A percentile compares a stretch with the other conserved stretches of the same genome.
Conservation (phyloP, 1,140 invertebrate genomes). For the Lycorma delicatula region DNA sequence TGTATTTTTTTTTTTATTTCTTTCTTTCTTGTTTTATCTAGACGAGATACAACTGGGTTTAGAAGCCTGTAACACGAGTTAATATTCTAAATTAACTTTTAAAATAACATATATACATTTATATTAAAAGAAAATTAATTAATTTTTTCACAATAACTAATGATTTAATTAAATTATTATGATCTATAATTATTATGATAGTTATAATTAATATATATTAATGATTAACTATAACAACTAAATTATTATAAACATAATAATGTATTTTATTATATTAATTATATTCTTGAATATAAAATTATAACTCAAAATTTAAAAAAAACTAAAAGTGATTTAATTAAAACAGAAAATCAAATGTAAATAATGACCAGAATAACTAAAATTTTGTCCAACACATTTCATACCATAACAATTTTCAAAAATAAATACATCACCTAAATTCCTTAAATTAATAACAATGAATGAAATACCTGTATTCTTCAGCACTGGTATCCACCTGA, state of each 20-base stretch:
- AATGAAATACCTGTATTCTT: slow-evolving; percentile 56
- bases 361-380: neutral
- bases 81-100: too few relatives aligned
- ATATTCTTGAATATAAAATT: neutral
- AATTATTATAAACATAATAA: too few relatives aligned
- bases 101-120: too few relatives aligned
- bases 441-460: neutral
- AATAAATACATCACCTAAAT: neutral
- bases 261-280: too few relatives aligned
- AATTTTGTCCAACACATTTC: neutral
- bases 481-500: slow-evolving; percentile 78
- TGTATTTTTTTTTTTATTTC: slow-evolving; percentile 42
- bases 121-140: neutral
- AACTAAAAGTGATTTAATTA: neutral
- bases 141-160: neutral
- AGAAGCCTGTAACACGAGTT: slow-evolving; percentile 51
- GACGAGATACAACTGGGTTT: slow-evolving; percentile 81
- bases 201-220: too few relatives aligned
- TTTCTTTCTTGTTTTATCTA: slow-evolving; percentile 59
- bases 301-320: neutral
- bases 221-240: too few relatives aligned
- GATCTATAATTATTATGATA: too few relatives aligned
- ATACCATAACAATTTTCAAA: neutral
- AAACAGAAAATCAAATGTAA: neutral
- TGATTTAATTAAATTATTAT: neutral